phyloP scores from a whole-genome alignment of 2,797 vertebrate genomes.

The Gymnoscopelus microlampas region DNA sequence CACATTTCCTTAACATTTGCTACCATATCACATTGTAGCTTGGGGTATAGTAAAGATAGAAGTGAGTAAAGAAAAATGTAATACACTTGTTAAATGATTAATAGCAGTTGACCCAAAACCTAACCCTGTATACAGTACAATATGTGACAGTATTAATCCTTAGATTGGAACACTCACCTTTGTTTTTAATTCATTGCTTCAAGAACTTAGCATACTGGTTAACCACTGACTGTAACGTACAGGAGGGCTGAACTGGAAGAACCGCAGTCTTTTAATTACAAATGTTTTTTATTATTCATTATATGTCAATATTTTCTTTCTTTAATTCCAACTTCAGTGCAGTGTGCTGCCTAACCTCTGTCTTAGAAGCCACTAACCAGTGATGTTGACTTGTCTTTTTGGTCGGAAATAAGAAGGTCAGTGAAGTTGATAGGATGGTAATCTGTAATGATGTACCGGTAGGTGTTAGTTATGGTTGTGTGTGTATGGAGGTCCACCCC shows the following conservation, averaged over 20 bases:
- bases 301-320: not conserved
- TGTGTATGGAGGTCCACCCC: slow-evolving; percentile 64
- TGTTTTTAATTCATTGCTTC: too few species aligned
- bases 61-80: not conserved
- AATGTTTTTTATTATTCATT: slow-evolving; percentile 41
- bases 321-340: slow-evolving; percentile 9
- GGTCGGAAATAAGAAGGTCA: slow-evolving; percentile 41
- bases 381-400: slow-evolving; percentile 19
- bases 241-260: too few species aligned
- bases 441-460: slow-evolving; percentile 67
- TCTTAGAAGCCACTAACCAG: slow-evolving; percentile 24
- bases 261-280: slow-evolving; percentile 29
- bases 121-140: too few species aligned
- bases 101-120: too few species aligned
- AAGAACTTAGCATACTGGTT: too few species aligned
- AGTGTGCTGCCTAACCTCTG: slow-evolving; percentile 25
- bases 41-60: not conserved
- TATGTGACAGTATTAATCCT: too few species aligned
- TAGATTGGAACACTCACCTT: not conserved
- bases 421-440: slow-evolving; percentile 58
- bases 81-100: not conserved
- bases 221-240: too few species aligned
- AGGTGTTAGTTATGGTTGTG: slow-evolving; percentile 36
- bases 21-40: slow-evolving; percentile 36
- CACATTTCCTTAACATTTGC: slow-evolving; percentile 47